These are phyloP conservation scores for Eclectus roratus DNA, from an alignment of 2,113 vertebrate genomes.

Conservation along the genomic window DNA sequence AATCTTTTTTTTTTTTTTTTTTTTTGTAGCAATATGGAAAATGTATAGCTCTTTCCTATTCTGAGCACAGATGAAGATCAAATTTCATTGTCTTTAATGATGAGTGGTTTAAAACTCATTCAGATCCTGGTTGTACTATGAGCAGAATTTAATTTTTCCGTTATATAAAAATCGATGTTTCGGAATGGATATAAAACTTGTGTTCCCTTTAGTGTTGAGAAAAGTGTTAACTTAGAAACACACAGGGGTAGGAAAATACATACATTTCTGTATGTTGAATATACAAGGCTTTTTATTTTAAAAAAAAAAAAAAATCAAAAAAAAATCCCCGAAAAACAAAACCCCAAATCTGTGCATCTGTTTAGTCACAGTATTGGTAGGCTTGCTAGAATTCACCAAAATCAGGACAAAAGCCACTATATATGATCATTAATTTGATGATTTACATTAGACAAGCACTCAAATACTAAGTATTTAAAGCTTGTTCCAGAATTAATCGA, in stretches of 20 bases:
- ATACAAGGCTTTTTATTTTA: not conserved
- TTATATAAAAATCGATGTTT: not conserved
- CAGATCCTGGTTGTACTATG: not conserved
- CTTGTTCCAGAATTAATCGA: not conserved
- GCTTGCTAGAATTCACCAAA: not conserved
- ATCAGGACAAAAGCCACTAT: not conserved
- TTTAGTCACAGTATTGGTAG: not conserved
- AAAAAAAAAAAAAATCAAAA: not conserved
- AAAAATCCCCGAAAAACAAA: not conserved
- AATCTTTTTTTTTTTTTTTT: not conserved
- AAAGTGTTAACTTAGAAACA: not conserved
- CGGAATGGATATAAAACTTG: not conserved
- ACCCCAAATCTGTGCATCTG: not conserved
- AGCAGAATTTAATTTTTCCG: not conserved
- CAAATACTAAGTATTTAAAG: not conserved
- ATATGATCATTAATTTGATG: not conserved
- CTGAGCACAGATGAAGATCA: not conserved
- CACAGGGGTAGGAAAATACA: not conserved
- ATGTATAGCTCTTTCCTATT: not conserved
- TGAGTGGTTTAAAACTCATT: slow-evolving; percentile 22
- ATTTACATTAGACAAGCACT: not conserved
- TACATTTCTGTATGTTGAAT: not conserved
- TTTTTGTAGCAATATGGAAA: slow-evolving; percentile 8
- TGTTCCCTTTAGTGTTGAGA: not conserved
- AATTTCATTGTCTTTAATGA: slow-evolving; percentile 15